phyloP scores from a whole-genome alignment of 2,113 vertebrate species.

The Sceloporus tristichus region DNA sequence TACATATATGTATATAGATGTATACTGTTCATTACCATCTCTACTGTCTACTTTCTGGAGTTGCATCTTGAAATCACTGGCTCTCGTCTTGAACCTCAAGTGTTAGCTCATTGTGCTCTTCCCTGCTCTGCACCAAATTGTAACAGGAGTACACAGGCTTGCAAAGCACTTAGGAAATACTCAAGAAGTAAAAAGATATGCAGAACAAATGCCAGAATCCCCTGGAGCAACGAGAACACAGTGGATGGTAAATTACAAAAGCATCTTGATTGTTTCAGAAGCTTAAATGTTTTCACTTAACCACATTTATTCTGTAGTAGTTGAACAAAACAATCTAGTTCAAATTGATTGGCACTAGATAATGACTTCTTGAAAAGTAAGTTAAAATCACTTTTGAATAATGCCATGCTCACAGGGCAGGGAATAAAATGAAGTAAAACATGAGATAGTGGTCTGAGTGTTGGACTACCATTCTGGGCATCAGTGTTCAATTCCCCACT shows the following conservation, averaged over 20 bases:
- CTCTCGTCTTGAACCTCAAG: neutral
- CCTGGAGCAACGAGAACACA: neutral
- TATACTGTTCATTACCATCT: neutral
- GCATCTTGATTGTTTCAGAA: fast-evolving
- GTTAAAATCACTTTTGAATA: neutral
- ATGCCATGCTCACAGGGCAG: neutral
- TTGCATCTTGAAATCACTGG: constrained; percentile 37
- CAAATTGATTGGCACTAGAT: neutral
- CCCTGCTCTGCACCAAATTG: fast-evolving
- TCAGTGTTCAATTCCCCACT: too few species aligned
- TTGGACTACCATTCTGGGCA: too few species aligned
- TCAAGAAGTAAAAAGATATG: neutral
- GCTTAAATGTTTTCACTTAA: neutral
- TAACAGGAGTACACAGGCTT: constrained; percentile 45
- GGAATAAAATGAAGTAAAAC: neutral
- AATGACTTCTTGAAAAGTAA: neutral
- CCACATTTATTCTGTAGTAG: neutral
- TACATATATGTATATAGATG: too few species aligned
- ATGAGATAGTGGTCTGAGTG: too few species aligned
- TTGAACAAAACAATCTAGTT: neutral
- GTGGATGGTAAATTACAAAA: neutral
- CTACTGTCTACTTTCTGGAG: neutral
- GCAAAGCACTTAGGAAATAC: constrained; percentile 50
- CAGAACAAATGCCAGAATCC: neutral
- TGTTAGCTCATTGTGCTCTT: fast-evolving